These are phyloP conservation scores for Myotis myotis DNA, from an alignment of 2,797 vertebrate genomes.

Conservation along the genomic window DNA sequence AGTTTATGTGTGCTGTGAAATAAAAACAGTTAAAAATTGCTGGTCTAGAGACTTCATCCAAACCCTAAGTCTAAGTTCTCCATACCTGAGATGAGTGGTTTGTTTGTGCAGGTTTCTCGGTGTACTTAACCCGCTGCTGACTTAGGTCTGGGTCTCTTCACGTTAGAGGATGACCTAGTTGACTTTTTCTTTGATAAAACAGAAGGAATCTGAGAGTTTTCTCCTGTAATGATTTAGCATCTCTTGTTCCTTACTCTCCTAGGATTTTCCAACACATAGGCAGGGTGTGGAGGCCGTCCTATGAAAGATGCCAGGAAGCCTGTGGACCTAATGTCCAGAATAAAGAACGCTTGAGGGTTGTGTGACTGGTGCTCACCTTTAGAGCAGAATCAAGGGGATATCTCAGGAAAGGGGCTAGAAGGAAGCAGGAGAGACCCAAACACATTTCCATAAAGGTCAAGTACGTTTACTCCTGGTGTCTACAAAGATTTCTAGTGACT, in stretches of 20 bases:
- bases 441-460: neutral
- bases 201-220: neutral
- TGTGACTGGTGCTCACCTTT: neutral
- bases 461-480: neutral
- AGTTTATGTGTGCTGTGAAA: neutral
- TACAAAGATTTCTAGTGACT: slow-evolving; percentile 1
- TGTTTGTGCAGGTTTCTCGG: neutral
- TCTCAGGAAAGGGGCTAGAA: neutral
- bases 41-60: neutral
- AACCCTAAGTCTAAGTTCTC: neutral
- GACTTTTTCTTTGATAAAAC: neutral
- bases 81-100: neutral
- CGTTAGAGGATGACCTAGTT: neutral
- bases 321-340: neutral
- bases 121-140: neutral
- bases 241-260: neutral
- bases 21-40: neutral
- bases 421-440: neutral
- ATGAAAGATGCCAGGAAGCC: neutral
- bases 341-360: neutral
- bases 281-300: neutral
- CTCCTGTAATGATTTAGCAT: slow-evolving; percentile 1
- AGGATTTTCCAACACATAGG: neutral
- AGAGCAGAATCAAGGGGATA: neutral
- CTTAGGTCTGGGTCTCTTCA: neutral